Base-by-base conservation (phyloP, 2,797 vertebrate species). In the Lepidocolaptes lacrymiger region DNA sequence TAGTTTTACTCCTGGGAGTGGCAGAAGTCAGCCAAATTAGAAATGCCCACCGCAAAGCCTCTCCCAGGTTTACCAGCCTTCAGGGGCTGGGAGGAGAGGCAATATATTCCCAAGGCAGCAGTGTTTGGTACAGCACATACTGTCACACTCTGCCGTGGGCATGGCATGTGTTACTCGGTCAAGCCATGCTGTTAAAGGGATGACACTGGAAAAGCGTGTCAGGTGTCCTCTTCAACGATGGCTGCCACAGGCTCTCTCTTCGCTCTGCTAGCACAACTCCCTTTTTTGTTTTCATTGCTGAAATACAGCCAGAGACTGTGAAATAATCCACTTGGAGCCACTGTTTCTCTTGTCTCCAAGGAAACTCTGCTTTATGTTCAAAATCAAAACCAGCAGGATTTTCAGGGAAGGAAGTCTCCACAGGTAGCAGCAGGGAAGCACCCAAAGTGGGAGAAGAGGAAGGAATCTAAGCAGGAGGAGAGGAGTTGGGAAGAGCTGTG, bases 1-100 rank as follows among this genome's bases (percentile, higher is more conserved):
- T 30, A 18, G 13, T 11, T 87, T 89, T 49, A 37, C 95, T 92
- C 93, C 62, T 14, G 92, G 79, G 95, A 77, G 58, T 62, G 56
- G 6, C 44, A 88, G 80, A 61, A 93, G 15, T 67, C 63, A 79
- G 72, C 76, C 61, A 88, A 97, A 96, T 95, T 97, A 96, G 95
- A 80, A 91, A 80, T 69, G 66, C 32, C 91, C 87, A 62, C 56
- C 0, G 7, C 69, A 84, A 89, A 66, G 23, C 9, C 74, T 94
- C 69, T 91, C 52, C 81, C 66, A 74, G 61, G 78, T 58, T 92
- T 67, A n/a, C 24, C 68, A 77, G 52, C 64, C 91, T 34, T 75
- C 81, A 59, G 72, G 75, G 92, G 46, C 49, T 4, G 54, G 27
- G 64, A 44, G 52, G 55, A 83, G 69, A 17, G 10, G 62, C 56